A percentile compares a stretch with the other conserved stretches of the same genome.
Evolutionary conservation across 2,113 vertebrate genomes (phyloP).

Genomic region (Cyanistes caeruleus): DNA sequence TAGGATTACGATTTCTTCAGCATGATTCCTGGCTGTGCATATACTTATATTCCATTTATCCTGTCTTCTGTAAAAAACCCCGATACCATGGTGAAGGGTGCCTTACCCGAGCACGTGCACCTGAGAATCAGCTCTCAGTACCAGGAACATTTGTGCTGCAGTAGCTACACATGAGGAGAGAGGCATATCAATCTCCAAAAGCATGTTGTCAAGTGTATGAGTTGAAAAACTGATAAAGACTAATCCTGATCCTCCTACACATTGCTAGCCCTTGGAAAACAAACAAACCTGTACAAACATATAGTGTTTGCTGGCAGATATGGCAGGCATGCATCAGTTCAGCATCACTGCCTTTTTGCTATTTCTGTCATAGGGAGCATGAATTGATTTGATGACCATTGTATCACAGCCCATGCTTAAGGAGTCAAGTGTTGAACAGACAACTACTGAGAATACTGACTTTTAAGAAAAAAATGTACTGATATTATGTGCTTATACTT

Average conservation of each 20-base stretch:
- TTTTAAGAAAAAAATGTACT: background rate
- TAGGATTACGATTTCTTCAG: background rate
- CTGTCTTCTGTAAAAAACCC: background rate
- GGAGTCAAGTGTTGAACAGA: background rate
- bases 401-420: background rate
- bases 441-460: no score
- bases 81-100: background rate
- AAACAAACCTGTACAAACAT: slow-evolving; percentile 28
- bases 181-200: background rate
- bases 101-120: background rate
- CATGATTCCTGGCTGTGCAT: fast-evolving
- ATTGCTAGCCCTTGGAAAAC: background rate
- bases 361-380: background rate
- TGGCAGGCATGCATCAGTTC: background rate
- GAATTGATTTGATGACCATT: background rate
- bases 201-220: background rate
- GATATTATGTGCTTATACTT: background rate
- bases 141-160: background rate
- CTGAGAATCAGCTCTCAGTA: background rate
- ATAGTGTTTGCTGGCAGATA: background rate
- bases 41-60: background rate
- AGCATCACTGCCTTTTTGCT: background rate
- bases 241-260: slow-evolving; percentile 2
- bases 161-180: background rate
- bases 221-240: background rate